Evolutionary conservation across 2,888 invertebrate genomes (phyloP), one percentile per base, ranked within the genome.

Genomic region (Zhuqinia jingwanae): DNA sequence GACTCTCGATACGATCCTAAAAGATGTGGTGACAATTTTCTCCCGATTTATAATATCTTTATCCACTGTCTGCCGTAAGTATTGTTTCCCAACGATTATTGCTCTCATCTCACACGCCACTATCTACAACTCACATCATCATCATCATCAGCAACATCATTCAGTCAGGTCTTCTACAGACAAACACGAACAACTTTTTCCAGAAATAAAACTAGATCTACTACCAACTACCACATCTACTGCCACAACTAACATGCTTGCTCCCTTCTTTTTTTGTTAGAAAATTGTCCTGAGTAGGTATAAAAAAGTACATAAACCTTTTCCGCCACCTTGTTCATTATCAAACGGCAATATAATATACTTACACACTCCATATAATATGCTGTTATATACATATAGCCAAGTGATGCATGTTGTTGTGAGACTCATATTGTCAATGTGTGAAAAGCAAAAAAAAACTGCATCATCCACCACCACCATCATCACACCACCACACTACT

Each of bases 1-100:
- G 78, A 78, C 68, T 84, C 84, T 84, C 84, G 56, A 78, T 78
- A 78, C 68, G 84, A 27, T 84, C 84, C 30, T 84, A 84, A 84
- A 83, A 78, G 63, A 70, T 78, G 84, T 84, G 80, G 50, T 65
- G 84, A 84, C 84, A 84, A 84, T 84, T 84, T 84, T 77, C 65
- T 50, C 76, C 22, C 75, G 63, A 65, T 84, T 70, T 84, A 75
- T 70, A 84, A 84, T 84, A 68, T 78, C 77, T 75, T 76, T 65
- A 73, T 73, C 65, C 45, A 25, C 42, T 56, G 22, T 42, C 76
- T 56, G 76, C 36, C 58, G 58, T 56, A 42, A 73, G 53, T 70
- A 73, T 47, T 80, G 65, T 68, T 81, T 63, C 47, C 36, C 63
- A 60, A 76, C 76, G 83, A 83, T 76, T 83, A 76, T 76, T 83